A percentile compares a stretch with the other conserved stretches of the same genome.
These are phyloP conservation scores for Arizona elegans DNA, from an alignment of 2,113 vertebrate species.

Conservation along the genomic window DNA sequence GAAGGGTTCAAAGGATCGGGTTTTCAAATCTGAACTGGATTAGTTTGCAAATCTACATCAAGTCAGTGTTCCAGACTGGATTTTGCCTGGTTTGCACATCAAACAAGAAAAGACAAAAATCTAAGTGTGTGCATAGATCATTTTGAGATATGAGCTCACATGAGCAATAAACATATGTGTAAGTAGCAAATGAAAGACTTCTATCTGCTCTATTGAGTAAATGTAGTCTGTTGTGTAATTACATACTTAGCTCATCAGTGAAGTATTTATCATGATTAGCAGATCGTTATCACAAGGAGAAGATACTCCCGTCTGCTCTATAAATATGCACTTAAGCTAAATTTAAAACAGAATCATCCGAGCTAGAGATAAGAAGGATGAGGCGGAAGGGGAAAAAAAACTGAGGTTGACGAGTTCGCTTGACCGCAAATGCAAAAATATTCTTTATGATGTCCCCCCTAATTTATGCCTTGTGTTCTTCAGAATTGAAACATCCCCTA, in stretches of 20 bases:
- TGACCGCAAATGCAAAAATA: not conserved
- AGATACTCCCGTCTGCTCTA: not conserved
- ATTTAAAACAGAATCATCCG: constrained; percentile 10
- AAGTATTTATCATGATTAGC: constrained; percentile 23
- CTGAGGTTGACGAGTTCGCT: not conserved
- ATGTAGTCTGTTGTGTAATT: not conserved
- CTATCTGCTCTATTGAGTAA: not conserved
- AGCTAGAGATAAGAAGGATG: constrained; percentile 8
- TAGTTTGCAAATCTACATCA: not conserved
- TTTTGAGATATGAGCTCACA: not conserved
- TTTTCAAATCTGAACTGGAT: not conserved
- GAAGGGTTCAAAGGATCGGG: not conserved
- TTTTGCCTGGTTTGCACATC: not conserved
- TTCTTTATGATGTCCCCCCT: not conserved
- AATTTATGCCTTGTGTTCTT: not conserved
- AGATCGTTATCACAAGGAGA: constrained; percentile 16
- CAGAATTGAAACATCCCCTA: not conserved
- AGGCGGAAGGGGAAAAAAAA: not conserved
- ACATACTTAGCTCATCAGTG: not conserved
- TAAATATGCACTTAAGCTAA: constrained; percentile 15
- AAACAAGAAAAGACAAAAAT: not conserved
- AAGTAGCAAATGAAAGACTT: not conserved
- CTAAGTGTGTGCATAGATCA: not conserved
- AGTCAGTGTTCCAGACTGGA: not conserved
- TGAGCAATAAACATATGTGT: not conserved